Percentiles rank a stretch among this genome's conserved stretches.
These are phyloP conservation scores for Pardalotus punctatus DNA, from an alignment of 2,113 vertebrate genomes.

Conservation along the genomic window DNA sequence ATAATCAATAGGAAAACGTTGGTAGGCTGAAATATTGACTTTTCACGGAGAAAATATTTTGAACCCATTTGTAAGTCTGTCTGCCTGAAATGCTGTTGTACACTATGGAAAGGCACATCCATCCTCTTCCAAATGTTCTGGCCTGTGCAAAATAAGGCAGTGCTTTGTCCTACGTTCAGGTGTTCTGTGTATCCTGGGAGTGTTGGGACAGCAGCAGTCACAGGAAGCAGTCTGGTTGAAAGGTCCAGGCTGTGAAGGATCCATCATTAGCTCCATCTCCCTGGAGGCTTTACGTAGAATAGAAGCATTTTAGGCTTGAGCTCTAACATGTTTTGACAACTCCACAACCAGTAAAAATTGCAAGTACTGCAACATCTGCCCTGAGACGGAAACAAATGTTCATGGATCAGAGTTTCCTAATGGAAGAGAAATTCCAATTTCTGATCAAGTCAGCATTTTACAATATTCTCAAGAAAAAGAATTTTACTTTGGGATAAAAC, in stretches of 20 bases:
- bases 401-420: not conserved
- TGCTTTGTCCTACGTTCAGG: not conserved
- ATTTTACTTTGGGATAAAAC: not conserved
- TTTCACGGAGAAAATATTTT: not conserved
- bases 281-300: not conserved
- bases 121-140: accelerated
- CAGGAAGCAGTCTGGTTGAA: not conserved
- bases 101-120: not conserved
- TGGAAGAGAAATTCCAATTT: not conserved
- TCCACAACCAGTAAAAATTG: not conserved
- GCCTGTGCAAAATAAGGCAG: not conserved
- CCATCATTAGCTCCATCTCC: not conserved
- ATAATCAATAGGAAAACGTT: not conserved
- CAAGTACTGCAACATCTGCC: not conserved
- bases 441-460: not conserved
- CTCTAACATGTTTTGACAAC: not conserved
- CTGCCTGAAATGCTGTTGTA: not conserved
- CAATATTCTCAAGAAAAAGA: not conserved
- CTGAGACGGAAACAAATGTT: not conserved
- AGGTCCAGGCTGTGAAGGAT: not conserved
- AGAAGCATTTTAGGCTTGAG: not conserved
- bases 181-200: accelerated
- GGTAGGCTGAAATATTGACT: not conserved
- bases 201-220: accelerated
- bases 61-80: not conserved